Percentiles rank a stretch among this genome's conserved stretches.
Conservation (phyloP, 2,888 invertebrate species). For the Furcula furcula region DNA sequence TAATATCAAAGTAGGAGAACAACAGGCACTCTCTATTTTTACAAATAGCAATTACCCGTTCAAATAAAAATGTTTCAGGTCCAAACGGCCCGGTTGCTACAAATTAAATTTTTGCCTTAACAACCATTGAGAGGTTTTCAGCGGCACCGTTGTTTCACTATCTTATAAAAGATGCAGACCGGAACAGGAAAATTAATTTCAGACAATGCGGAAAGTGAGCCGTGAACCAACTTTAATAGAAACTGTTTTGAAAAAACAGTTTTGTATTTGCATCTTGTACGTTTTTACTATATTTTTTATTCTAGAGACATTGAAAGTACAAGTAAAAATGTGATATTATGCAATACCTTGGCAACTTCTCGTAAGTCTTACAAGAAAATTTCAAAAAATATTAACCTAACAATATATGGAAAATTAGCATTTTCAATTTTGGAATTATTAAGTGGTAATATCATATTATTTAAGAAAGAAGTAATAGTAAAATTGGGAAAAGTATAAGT, state of each 20-base stretch:
- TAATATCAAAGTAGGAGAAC: no score
- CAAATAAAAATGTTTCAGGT: conserved; percentile 21
- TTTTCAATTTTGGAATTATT: no score
- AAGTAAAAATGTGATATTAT: no score
- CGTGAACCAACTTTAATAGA: conserved; percentile 34
- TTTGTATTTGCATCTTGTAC: neutral
- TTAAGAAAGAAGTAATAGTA: no score
- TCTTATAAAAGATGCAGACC: conserved; percentile 71
- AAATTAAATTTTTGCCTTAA: conserved; percentile 46
- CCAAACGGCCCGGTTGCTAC: conserved; percentile 19
- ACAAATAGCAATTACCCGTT: neutral
- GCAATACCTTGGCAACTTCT: no score
- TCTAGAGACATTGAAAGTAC: no score
- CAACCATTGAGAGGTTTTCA: conserved; percentile 37
- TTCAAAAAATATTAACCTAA: no score
- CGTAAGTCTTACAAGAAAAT: no score
- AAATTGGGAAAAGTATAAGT: no score
- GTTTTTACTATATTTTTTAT: neutral
- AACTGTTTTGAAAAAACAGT: neutral
- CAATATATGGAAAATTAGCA: no score
- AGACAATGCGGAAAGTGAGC: conserved; percentile 55
- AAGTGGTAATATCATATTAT: no score
- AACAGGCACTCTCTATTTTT: neutral
- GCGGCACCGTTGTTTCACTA: conserved; percentile 58
- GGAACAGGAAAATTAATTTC: conserved; percentile 77